Evolutionary conservation across 2,113 vertebrate genomes (phyloP).

Genomic region (Phalacrocorax brasilianus): DNA sequence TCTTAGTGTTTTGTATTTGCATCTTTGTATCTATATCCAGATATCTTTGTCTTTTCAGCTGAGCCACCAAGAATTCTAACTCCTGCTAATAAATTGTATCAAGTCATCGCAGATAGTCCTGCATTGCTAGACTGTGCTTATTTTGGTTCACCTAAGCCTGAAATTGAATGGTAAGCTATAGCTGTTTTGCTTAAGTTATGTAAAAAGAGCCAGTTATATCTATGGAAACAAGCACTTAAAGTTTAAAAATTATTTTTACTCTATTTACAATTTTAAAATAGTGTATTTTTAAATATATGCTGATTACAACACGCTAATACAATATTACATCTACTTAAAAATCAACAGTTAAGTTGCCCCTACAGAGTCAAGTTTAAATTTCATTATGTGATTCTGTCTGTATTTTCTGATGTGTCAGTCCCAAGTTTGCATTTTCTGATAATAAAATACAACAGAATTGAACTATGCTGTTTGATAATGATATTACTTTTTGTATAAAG

Average conservation of each 20-base stretch:
- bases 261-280: background rate
- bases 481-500: conserved; percentile 68
- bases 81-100: conserved; percentile 82
- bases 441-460: background rate
- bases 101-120: conserved; percentile 85
- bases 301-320: fast-evolving
- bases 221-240: background rate
- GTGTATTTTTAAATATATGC: background rate
- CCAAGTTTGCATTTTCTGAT: background rate
- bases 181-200: background rate
- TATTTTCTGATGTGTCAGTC: background rate
- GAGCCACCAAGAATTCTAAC: conserved; percentile 93
- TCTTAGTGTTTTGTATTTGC: background rate
- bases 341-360: background rate
- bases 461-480: background rate
- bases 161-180: conserved; percentile 86
- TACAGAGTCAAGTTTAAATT: background rate
- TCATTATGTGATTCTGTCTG: background rate
- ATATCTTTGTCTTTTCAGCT: conserved; percentile 76
- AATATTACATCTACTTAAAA: background rate
- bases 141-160: conserved; percentile 93
- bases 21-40: background rate
- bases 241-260: background rate
- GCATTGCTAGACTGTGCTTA: conserved; percentile 87
- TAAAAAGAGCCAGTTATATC: background rate